Conservation (phyloP, 2,888 invertebrate genomes). For the Volucella zonaria region DNA sequence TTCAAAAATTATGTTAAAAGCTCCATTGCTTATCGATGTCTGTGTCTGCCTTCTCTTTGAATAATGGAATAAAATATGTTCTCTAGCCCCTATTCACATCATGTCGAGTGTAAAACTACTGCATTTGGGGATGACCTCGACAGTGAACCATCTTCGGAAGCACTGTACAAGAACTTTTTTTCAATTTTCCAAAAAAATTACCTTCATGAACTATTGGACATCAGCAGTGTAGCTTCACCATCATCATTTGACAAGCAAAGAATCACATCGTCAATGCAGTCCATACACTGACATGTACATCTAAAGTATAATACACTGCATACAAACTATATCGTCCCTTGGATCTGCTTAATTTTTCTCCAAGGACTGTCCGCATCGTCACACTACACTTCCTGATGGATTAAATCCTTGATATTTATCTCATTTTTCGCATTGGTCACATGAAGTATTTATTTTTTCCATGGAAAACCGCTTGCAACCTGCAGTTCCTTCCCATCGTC, state of each 20-base stretch:
- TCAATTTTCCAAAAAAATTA: not conserved
- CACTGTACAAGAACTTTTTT: conserved; percentile 17
- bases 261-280: conserved; percentile 67
- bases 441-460: conserved; percentile 45
- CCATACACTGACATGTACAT: conserved; percentile 54
- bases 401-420: conserved; percentile 73
- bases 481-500: conserved; percentile 43
- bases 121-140: conserved; percentile 54
- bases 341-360: conserved; percentile 49
- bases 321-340: conserved; percentile 1
- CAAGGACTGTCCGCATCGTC: conserved; percentile 67
- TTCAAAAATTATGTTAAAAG: too few relatives aligned
- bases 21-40: too few relatives aligned
- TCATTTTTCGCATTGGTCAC: conserved; percentile 71
- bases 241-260: conserved; percentile 65
- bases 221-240: conserved; percentile 61
- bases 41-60: too few relatives aligned
- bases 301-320: conserved; percentile 8
- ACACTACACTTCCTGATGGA: conserved; percentile 57
- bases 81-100: conserved; percentile 28
- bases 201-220: conserved; percentile 45
- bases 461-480: conserved; percentile 47
- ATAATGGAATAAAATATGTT: not conserved
- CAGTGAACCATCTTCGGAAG: conserved; percentile 45
- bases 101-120: conserved; percentile 33